Conservation (phyloP, 1,140 invertebrate species). For the Rhynchophorus ferrugineus region DNA sequence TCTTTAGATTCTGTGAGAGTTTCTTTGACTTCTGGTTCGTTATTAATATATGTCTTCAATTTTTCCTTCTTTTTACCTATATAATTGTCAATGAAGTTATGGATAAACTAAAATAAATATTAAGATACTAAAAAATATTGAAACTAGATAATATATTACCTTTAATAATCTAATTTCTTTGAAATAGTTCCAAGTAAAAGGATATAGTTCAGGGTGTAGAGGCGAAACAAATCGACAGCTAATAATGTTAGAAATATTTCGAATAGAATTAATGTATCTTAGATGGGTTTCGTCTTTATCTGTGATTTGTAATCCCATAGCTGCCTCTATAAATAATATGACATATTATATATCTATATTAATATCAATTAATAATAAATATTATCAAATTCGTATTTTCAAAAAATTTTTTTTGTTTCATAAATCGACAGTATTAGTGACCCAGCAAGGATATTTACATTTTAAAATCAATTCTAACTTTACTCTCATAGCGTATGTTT, state of each 20-base stretch:
- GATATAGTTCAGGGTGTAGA: slow-evolving; percentile 21
- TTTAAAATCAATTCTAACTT: too few relatives aligned
- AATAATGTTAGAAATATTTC: slow-evolving; percentile 44
- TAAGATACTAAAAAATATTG: too few relatives aligned
- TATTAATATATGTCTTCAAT: too few relatives aligned
- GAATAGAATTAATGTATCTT: slow-evolving; percentile 65
- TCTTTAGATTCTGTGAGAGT: slow-evolving; percentile 42
- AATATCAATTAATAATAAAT: background rate
- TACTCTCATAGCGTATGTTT: too few relatives aligned
- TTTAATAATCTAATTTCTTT: slow-evolving; percentile 48
- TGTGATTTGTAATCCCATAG: slow-evolving; percentile 72
- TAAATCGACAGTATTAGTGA: too few relatives aligned
- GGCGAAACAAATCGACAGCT: slow-evolving; percentile 41
- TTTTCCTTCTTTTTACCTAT: too few relatives aligned
- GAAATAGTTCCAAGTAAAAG: slow-evolving; percentile 24
- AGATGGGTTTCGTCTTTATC: slow-evolving; percentile 55
- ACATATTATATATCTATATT: background rate
- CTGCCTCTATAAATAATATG: slow-evolving; percentile 54
- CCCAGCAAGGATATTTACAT: too few relatives aligned
- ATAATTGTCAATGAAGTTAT: too few relatives aligned
- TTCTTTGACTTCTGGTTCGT: background rate
- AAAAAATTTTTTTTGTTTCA: too few relatives aligned
- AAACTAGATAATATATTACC: too few relatives aligned
- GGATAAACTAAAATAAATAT: too few relatives aligned
- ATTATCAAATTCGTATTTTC: too few relatives aligned